Evolutionary conservation across 1,140 invertebrate genomes (phyloP).

Genomic region (Caerostris darwini): DNA sequence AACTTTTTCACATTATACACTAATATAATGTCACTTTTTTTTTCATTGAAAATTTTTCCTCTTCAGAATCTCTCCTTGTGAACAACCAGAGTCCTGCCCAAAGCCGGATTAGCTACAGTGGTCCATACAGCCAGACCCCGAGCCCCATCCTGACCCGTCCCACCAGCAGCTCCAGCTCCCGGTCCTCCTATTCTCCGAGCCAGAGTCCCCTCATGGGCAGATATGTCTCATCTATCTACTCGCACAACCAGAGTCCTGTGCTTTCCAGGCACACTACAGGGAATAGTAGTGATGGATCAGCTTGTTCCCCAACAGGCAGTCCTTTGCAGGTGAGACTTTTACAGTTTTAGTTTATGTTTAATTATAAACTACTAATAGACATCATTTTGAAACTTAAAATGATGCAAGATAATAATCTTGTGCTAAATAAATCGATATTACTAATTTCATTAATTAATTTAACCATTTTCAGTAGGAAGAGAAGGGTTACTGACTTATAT

Average conservation of each 20-base stretch:
- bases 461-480: too few relatives aligned
- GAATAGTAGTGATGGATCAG: constrained; percentile 78
- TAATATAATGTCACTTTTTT: too few relatives aligned
- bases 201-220: constrained; percentile 88
- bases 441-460: too few relatives aligned
- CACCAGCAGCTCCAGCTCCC: constrained; percentile 78
- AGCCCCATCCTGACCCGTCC: constrained; percentile 77
- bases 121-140: constrained; percentile 77
- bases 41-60: background rate
- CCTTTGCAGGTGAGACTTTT: constrained; percentile 66
- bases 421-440: too few relatives aligned
- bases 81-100: constrained; percentile 76
- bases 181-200: constrained; percentile 86
- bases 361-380: too few relatives aligned
- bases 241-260: constrained; percentile 78
- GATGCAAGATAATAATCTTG: too few relatives aligned
- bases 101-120: constrained; percentile 69
- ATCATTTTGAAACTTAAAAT: too few relatives aligned
- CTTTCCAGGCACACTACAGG: constrained; percentile 76
- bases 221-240: constrained; percentile 77
- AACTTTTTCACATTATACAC: too few relatives aligned
- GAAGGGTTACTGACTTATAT: too few relatives aligned
- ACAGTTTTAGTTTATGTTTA: too few relatives aligned
- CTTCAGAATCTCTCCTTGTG: constrained; percentile 72
- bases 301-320: constrained; percentile 73